Conservation (phyloP, 1,140 invertebrate genomes). For the Coenobita brevimanus region DNA sequence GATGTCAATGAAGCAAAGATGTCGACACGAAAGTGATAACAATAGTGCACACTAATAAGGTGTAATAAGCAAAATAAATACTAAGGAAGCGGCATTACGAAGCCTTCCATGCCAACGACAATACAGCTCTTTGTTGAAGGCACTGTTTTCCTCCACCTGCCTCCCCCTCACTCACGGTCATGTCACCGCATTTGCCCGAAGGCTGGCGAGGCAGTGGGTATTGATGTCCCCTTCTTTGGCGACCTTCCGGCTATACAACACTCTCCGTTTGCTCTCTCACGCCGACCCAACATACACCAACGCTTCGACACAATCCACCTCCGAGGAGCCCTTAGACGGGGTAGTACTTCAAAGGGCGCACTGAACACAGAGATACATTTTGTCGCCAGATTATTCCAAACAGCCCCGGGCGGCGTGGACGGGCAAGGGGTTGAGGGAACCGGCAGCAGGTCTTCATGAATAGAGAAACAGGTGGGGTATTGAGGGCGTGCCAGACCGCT, state of each 20-base stretch:
- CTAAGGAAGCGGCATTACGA: too few relatives aligned
- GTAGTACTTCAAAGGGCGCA: constrained; percentile 45
- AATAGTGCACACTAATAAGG: too few relatives aligned
- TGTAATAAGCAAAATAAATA: too few relatives aligned
- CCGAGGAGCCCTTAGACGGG: constrained; percentile 2
- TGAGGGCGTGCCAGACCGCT: constrained; percentile 37
- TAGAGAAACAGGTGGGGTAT: constrained; percentile 52
- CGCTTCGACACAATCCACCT: constrained; percentile 10
- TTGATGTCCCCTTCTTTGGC: not conserved
- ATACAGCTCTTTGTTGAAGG: too few relatives aligned
- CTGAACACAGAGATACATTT: constrained; percentile 53
- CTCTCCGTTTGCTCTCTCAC: constrained; percentile 34
- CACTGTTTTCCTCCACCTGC: not conserved
- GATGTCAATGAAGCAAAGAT: too few relatives aligned
- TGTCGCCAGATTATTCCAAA: constrained; percentile 55
- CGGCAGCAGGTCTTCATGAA: constrained; percentile 23
- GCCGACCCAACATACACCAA: not conserved
- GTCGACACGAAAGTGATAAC: too few relatives aligned
- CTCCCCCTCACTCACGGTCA: not conserved
- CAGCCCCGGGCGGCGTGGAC: constrained; percentile 32
- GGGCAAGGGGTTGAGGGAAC: not conserved
- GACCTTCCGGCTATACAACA: constrained; percentile 32
- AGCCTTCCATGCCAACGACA: too few relatives aligned
- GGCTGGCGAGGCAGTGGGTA: not conserved
- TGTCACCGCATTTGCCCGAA: not conserved